A percentile compares a stretch with the other conserved stretches of the same genome.
These are phyloP conservation scores for Paedocypris micromegethes DNA, from an alignment of 2,797 vertebrate genomes.

Conservation along the genomic window DNA sequence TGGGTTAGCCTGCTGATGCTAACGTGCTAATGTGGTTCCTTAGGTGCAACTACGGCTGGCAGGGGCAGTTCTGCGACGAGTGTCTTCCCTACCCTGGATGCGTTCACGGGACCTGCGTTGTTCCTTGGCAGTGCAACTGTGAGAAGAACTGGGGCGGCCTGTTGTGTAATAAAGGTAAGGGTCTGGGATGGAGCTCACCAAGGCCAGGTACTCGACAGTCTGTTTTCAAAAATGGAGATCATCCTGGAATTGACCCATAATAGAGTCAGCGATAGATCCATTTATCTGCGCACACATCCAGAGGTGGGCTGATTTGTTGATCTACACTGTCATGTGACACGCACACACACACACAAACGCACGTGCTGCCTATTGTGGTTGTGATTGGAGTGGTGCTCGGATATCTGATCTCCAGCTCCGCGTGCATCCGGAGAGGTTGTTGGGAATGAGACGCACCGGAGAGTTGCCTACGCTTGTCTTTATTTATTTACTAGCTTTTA, in stretches of 20 bases:
- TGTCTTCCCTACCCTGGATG: conserved; percentile 87
- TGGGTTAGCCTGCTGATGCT: conserved; percentile 10
- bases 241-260: conserved; percentile 21
- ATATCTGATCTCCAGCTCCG: conserved; percentile 59
- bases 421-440: conserved; percentile 60
- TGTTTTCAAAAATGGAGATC: conserved; percentile 5
- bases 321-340: conserved; percentile 42
- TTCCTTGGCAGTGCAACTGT: conserved; percentile 88
- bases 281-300: neutral
- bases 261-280: conserved; percentile 7
- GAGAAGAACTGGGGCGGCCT: conserved; percentile 97
- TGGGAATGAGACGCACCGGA: conserved; percentile 61
- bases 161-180: conserved; percentile 89
- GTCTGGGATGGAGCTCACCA: neutral
- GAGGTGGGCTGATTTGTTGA: conserved; percentile 32
- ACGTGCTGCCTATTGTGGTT: conserved; percentile 40
- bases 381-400: conserved; percentile 62
- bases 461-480: conserved; percentile 62
- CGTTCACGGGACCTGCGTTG: conserved; percentile 84
- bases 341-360: conserved; percentile 10
- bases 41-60: conserved; percentile 94
- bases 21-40: conserved; percentile 38
- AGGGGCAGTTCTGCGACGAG: conserved; percentile 87
- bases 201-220: neutral
- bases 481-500: conserved; percentile 69